Conservation (phyloP, 92 coral and sea anemone species). For the Porites rus region DNA sequence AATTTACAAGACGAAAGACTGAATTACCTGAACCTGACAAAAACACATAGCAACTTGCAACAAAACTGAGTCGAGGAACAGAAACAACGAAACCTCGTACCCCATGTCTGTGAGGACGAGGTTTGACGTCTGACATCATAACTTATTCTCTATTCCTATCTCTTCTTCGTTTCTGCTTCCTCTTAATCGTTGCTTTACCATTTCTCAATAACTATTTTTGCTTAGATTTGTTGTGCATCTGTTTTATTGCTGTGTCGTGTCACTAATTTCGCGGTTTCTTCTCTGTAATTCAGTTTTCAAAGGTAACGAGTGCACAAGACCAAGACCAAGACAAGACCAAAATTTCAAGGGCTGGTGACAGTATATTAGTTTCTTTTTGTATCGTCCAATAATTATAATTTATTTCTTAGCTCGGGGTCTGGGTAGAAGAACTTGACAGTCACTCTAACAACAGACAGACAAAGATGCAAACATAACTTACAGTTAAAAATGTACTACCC, state of each 20-base stretch:
- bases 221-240: not conserved
- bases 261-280: not conserved
- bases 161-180: not conserved
- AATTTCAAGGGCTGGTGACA: conserved; percentile 5
- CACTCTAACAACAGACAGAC: conserved; percentile 16
- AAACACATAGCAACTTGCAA: not conserved
- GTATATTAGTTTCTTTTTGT: not conserved
- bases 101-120: not conserved
- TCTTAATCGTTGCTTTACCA: not conserved
- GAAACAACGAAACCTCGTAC: not conserved
- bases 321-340: conserved; percentile 18
- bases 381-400: no score
- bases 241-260: not conserved
- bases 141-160: not conserved
- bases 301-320: conserved; percentile 22
- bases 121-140: not conserved
- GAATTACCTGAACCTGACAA: not conserved
- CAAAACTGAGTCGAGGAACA: not conserved
- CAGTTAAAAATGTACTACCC: not conserved
- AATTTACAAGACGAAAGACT: not conserved
- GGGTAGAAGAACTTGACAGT: conserved; percentile 15
- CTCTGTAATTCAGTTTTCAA: no score
- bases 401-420: conserved; percentile 2
- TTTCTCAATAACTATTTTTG: not conserved
- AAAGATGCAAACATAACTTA: not conserved